Base-by-base conservation (phyloP, 2,113 vertebrate genomes). In the Anarhynchus alexandrinus region DNA sequence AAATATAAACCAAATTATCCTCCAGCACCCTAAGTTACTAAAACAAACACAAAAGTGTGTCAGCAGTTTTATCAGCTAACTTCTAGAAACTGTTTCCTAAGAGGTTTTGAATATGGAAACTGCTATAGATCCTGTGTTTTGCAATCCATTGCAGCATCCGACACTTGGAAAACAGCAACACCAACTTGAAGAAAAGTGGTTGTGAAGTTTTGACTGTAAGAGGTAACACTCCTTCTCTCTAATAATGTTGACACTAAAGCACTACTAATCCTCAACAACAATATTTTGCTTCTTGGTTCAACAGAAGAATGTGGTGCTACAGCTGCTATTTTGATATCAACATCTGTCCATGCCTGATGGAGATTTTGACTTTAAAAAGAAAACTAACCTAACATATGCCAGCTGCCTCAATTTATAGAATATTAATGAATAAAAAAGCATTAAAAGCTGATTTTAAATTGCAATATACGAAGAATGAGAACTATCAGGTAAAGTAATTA, bases 251-350 rank as follows among this genome's bases (percentile, higher is more conserved):
- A 55, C 54, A 76, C 43, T 90, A 22, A 86, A 74, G 47, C 88
- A 79, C 84, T 90, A 77, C 79, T 95, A 89, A 93, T 80, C 26
- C 74, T 90, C 36, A 36, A 74, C 69, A 67, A 91, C 47, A 74
- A 66, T 27, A n/a, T 45, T 91, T 82, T 73, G 18, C 70, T 94
- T 94, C 87, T 94, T 77, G 40, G 38, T 66, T 97, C 73, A 93
- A 71, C 38, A 22, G 70, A 94, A 95, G 52, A 93, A 61, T 55
- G n/a, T 86, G 91, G 34, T 51, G 18, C 47, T 65, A 86, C 76
- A 95, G 85, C 70, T 97, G 92, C 43, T 97, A 29, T 93, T 96
- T 93, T 86, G 51, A 78, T 92, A 94, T 20, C 72, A 97, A 90
- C 85, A 96, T 97, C 94, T 97, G 86, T 62, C 49, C 54, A 38